These are phyloP conservation scores for Hyles euphorbiae DNA, from an alignment of 1,140 invertebrate genomes.

Conservation along the genomic window DNA sequence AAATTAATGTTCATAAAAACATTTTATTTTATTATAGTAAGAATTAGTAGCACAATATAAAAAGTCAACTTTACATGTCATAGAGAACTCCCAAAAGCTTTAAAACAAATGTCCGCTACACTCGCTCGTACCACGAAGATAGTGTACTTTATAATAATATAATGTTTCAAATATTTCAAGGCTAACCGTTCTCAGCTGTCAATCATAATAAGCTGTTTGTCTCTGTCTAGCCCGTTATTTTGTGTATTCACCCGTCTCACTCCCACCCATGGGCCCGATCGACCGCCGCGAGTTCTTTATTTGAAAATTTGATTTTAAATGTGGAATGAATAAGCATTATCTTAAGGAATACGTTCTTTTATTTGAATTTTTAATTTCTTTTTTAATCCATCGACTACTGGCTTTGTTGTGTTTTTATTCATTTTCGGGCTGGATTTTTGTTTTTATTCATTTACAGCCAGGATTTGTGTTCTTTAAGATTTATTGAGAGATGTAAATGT, in stretches of 20 bases:
- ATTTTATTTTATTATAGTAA: no score
- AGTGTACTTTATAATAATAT: constrained; percentile 76
- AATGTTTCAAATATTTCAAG: constrained; percentile 76
- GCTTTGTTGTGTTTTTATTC: constrained; percentile 49
- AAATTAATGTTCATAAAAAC: no score
- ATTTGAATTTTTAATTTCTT: constrained; percentile 73
- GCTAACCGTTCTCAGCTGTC: constrained; percentile 75
- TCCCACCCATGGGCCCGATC: constrained; percentile 49
- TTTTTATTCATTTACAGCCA: constrained; percentile 42
- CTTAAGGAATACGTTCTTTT: constrained; percentile 67
- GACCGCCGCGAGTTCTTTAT: constrained; percentile 66
- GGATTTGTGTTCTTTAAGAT: constrained; percentile 42
- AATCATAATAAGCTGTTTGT: constrained; percentile 72
- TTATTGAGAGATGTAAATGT: constrained; percentile 56
- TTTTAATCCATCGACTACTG: constrained; percentile 60
- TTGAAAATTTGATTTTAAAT: constrained; percentile 75
- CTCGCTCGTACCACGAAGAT: constrained; percentile 53
- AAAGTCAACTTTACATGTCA: no score
- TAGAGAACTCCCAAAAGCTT: no score
- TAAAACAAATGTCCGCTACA: constrained; percentile 32
- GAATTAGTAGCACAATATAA: no score
- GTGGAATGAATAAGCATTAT: constrained; percentile 75
- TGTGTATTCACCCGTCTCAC: constrained; percentile 41
- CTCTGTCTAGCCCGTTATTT: constrained; percentile 49
- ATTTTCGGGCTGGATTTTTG: constrained; percentile 39